Percentiles rank a stretch among this genome's conserved stretches.
These are phyloP conservation scores for Dyspetes luteomarginatus DNA, from an alignment of 2,888 invertebrate genomes.

Conservation along the genomic window DNA sequence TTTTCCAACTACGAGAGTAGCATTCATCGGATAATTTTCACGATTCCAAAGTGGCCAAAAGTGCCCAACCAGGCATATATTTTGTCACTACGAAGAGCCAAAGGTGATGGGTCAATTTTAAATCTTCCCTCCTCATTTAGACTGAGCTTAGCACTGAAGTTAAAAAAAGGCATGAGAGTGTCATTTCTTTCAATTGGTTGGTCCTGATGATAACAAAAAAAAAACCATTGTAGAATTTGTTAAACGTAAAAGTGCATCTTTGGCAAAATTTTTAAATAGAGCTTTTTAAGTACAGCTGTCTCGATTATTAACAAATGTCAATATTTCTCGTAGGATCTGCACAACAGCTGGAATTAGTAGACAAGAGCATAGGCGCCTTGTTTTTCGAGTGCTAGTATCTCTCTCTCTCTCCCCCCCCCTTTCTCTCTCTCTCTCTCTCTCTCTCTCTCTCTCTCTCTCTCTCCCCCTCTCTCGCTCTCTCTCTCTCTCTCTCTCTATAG, in stretches of 20 bases:
- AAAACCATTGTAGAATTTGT: too few species aligned
- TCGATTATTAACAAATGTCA: conserved; percentile 19
- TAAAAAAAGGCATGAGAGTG: too few species aligned
- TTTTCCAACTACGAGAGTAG: conserved; percentile 3
- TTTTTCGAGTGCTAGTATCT: conserved; percentile 57
- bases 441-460: too few species aligned
- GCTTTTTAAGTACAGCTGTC: background rate
- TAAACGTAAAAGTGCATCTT: too few species aligned
- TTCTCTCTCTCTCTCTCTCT: too few species aligned
- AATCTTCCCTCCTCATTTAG: too few species aligned
- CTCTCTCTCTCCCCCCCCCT: too few species aligned
- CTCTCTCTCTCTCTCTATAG: conserved; percentile 2
- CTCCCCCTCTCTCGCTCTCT: too few species aligned
- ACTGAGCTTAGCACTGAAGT: too few species aligned
- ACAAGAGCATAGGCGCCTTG: conserved; percentile 58
- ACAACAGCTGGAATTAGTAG: conserved; percentile 33
- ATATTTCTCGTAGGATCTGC: conserved; percentile 6
- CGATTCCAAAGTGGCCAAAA: background rate
- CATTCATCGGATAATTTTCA: conserved; percentile 1
- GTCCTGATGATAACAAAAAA: too few species aligned
- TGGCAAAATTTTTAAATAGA: background rate
- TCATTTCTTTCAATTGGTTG: too few species aligned
- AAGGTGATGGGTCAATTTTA: background rate
- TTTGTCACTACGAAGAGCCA: background rate
- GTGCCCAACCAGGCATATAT: background rate